Conservation (phyloP, 2,113 vertebrate species). For the Pitta sordida region DNA sequence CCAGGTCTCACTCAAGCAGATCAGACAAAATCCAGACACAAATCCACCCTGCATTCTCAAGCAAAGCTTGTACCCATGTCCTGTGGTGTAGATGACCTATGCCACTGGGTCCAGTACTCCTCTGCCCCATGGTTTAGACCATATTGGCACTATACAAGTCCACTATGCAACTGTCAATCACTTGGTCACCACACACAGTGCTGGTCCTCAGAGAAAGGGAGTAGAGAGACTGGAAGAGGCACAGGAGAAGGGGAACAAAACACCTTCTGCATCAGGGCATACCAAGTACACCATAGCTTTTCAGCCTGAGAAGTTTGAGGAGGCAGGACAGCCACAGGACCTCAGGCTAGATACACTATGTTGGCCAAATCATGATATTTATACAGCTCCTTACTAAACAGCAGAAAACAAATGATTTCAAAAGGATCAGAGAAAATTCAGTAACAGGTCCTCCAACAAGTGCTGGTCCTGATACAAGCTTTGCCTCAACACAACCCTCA, state of each 20-base stretch:
- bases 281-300: neutral
- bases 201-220: neutral
- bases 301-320: neutral
- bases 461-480: neutral
- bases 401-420: neutral
- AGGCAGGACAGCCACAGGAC: neutral
- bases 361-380: neutral
- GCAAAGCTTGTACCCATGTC: neutral
- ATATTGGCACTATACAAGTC: fast-evolving
- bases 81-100: neutral
- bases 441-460: neutral
- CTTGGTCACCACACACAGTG: neutral
- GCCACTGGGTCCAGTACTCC: neutral
- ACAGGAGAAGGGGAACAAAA: neutral
- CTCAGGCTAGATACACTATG: neutral
- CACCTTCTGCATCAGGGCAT: neutral
- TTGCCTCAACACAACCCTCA: neutral
- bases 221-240: neutral
- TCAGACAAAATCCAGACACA: neutral
- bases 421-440: neutral
- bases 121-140: neutral
- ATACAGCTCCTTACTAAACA: neutral
- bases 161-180: neutral
- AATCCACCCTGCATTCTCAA: neutral
- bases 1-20: neutral